A percentile compares a stretch with the other conserved stretches of the same genome.
These are phyloP conservation scores for Neogale vison DNA, from an alignment of 2,113 vertebrate genomes.

Conservation along the genomic window DNA sequence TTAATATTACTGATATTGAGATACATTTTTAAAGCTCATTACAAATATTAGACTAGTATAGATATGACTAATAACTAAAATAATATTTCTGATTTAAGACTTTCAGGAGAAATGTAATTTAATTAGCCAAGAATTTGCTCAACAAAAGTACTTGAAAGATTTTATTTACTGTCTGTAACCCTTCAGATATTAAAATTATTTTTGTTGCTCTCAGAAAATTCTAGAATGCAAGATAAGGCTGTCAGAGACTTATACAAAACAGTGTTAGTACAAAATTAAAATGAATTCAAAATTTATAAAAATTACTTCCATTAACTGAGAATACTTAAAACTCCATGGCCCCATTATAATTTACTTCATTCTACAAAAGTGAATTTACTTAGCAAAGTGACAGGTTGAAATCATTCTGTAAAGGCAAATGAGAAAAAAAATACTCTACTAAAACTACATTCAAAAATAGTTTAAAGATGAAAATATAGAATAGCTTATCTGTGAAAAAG, in stretches of 20 bases:
- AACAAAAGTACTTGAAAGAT: not conserved
- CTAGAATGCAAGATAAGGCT: not conserved
- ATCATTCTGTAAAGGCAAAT: not conserved
- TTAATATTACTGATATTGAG: not conserved
- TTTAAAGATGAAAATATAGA: slow-evolving; percentile 1
- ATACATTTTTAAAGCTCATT: not conserved
- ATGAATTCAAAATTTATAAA: not conserved
- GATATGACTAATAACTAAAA: not conserved
- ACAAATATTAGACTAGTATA: not conserved
- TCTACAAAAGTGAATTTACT: not conserved
- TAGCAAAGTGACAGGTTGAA: not conserved
- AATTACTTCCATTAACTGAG: not conserved
- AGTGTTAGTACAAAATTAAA: not conserved
- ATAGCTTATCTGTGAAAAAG: not conserved
- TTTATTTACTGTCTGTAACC: not conserved
- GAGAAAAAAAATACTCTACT: not conserved
- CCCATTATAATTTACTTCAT: not conserved
- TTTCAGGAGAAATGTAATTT: not conserved
- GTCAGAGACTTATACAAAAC: not conserved
- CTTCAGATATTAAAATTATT: not conserved
- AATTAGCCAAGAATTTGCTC: not conserved
- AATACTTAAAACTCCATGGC: not conserved
- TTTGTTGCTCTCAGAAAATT: not conserved
- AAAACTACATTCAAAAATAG: not conserved
- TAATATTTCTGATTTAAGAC: not conserved